A percentile compares a stretch with the other conserved stretches of the same genome.
Conservation (phyloP, 2,797 vertebrate species). For the Parambassis ranga region DNA sequence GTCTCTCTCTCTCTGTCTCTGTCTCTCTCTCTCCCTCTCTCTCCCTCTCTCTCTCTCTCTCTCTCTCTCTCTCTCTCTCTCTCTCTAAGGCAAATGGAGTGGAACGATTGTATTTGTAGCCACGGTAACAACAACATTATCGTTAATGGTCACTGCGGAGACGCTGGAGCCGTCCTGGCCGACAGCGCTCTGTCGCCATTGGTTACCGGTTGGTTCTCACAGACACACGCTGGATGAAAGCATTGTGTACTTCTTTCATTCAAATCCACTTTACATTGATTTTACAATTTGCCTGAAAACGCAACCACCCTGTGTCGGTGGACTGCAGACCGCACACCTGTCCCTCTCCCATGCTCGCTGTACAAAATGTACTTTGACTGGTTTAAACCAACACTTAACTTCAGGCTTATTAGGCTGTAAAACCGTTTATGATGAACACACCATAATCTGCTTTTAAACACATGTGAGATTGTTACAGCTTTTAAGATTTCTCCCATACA, state of each 20-base stretch:
- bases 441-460: too few species aligned
- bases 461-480: too few species aligned
- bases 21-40: neutral
- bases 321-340: too few species aligned
- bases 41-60: neutral
- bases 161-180: slow-evolving; percentile 64
- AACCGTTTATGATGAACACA: too few species aligned
- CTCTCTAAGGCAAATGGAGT: slow-evolving; percentile 60
- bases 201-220: slow-evolving; percentile 50
- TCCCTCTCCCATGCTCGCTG: too few species aligned
- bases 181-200: slow-evolving; percentile 65
- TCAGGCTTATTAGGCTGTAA: too few species aligned
- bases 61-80: neutral
- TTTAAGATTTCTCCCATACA: too few species aligned
- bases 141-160: slow-evolving; percentile 68
- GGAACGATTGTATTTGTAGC: slow-evolving; percentile 66
- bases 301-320: slow-evolving; percentile 66
- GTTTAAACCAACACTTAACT: too few species aligned
- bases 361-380: too few species aligned
- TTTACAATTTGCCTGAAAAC: slow-evolving; percentile 76
- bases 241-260: slow-evolving; percentile 61
- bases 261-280: slow-evolving; percentile 77
- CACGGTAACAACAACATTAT: slow-evolving; percentile 72
- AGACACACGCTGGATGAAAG: slow-evolving; percentile 31
- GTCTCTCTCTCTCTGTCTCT: neutral